A percentile compares a stretch with the other conserved stretches of the same genome.
phyloP scores from a whole-genome alignment of 1,140 invertebrate genomes.

The Drosophila navojoa region DNA sequence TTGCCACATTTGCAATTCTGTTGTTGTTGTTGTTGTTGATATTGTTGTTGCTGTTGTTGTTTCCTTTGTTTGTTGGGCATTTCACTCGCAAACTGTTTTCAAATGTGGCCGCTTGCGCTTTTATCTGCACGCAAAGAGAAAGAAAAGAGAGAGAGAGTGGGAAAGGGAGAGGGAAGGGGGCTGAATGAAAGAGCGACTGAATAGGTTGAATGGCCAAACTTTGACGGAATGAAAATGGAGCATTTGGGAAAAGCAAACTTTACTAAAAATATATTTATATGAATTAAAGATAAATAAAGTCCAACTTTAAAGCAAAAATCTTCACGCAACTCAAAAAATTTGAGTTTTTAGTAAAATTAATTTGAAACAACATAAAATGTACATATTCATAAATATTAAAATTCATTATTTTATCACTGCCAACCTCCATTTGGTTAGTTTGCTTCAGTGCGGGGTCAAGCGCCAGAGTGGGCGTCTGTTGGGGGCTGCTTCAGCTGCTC shows the following conservation, averaged over 20 bases:
- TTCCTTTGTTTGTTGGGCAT: slow-evolving; percentile 45
- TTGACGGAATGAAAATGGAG: slow-evolving; percentile 50
- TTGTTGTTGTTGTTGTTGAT: slow-evolving; percentile 22
- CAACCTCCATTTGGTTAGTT: neutral
- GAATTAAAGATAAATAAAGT: neutral
- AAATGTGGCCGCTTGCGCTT: slow-evolving; percentile 57
- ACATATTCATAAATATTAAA: neutral
- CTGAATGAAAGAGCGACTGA: slow-evolving; percentile 4
- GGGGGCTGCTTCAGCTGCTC: slow-evolving; percentile 42
- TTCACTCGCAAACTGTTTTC: slow-evolving; percentile 66
- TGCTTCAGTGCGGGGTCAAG: slow-evolving; percentile 61
- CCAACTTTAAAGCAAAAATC: neutral
- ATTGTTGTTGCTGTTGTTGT: slow-evolving; percentile 30
- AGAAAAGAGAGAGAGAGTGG: neutral
- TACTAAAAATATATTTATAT: neutral
- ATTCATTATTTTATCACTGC: neutral
- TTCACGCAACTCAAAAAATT: neutral
- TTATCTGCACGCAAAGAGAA: slow-evolving; percentile 47
- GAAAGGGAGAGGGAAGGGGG: slow-evolving; percentile 4
- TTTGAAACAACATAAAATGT: neutral
- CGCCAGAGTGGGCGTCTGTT: slow-evolving; percentile 34
- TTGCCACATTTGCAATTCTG: slow-evolving; percentile 38
- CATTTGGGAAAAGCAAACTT: slow-evolving; percentile 44
- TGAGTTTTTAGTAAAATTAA: neutral
- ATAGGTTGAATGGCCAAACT: slow-evolving; percentile 48